Evolutionary conservation across 1,140 invertebrate species (phyloP).

Genomic region (Rhynchophorus ferrugineus): DNA sequence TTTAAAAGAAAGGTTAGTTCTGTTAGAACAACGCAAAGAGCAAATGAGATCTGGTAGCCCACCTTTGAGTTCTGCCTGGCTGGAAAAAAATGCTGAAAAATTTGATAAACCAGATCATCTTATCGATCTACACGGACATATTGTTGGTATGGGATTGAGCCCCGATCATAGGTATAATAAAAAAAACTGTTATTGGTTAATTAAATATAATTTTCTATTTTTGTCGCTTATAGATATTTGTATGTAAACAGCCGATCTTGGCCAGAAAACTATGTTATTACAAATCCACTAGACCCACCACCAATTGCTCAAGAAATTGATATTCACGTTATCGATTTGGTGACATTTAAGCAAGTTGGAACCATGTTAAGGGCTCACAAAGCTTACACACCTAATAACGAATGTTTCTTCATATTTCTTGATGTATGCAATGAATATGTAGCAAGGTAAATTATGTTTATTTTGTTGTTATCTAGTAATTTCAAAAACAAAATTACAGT

Average conservation of each 20-base stretch:
- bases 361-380: conserved; percentile 78
- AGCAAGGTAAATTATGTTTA: conserved; percentile 56
- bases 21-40: conserved; percentile 48
- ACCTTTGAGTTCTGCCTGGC: conserved; percentile 56
- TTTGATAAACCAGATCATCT: conserved; percentile 76
- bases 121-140: conserved; percentile 82
- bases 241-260: conserved; percentile 84
- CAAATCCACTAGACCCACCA: conserved; percentile 72
- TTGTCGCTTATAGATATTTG: conserved; percentile 55
- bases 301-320: conserved; percentile 89
- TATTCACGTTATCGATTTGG: conserved; percentile 81
- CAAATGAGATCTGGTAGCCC: conserved; percentile 42
- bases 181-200: neutral
- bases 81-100: conserved; percentile 58
- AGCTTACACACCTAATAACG: conserved; percentile 79
- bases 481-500: conserved; percentile 46
- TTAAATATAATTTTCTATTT: neutral
- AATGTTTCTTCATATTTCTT: conserved; percentile 85
- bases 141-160: conserved; percentile 82
- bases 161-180: conserved; percentile 67
- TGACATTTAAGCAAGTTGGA: conserved; percentile 69
- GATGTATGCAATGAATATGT: conserved; percentile 82
- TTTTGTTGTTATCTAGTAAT: neutral
- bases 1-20: conserved; percentile 57
- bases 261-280: conserved; percentile 71